Conservation (phyloP, 2,797 vertebrate genomes). For the Clamator glandarius region DNA sequence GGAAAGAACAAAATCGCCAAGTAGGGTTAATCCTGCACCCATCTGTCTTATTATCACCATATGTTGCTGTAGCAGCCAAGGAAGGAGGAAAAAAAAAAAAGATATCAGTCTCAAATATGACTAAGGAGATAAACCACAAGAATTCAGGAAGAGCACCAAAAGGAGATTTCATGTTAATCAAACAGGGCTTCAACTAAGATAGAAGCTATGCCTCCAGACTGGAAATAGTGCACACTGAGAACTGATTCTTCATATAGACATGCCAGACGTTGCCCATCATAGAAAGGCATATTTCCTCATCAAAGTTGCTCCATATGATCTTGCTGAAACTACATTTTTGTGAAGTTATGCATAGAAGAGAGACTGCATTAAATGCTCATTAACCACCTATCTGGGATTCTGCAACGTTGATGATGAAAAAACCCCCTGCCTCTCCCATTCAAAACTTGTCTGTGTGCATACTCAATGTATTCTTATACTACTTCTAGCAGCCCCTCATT, state of each 20-base stretch:
- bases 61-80: neutral
- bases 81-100: neutral
- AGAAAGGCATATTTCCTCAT: neutral
- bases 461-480: neutral
- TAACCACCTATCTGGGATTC: neutral
- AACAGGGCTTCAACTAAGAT: neutral
- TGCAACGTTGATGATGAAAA: neutral
- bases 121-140: conserved; percentile 2
- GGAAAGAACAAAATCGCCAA: conserved; percentile 10
- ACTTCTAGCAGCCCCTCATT: neutral
- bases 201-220: neutral
- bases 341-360: neutral
- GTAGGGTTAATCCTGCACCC: neutral
- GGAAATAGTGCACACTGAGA: neutral
- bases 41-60: neutral
- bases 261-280: neutral
- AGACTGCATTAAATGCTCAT: neutral
- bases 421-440: neutral
- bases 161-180: neutral
- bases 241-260: neutral
- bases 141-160: conserved; percentile 1
- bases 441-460: neutral
- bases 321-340: neutral
- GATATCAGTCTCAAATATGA: neutral
- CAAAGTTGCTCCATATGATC: accelerated